Conservation (phyloP, 2,113 vertebrate genomes). For the Pelodiscus sinensis region DNA sequence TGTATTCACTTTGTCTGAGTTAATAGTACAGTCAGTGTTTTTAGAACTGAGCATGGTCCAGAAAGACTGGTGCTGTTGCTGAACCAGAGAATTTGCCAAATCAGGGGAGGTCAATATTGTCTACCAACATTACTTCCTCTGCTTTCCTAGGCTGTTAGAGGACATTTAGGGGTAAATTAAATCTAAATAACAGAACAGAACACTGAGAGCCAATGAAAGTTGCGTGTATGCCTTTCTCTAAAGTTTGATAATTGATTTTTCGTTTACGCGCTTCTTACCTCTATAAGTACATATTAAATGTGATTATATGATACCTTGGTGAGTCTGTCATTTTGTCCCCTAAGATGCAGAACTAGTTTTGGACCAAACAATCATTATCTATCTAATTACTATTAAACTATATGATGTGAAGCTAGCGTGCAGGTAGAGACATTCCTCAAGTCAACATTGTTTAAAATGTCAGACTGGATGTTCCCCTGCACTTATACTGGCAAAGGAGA, state of each 20-base stretch:
- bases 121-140: too few species aligned
- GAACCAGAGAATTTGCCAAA: too few species aligned
- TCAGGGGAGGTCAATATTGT: too few species aligned
- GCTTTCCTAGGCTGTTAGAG: too few species aligned
- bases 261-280: not conserved
- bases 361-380: not conserved
- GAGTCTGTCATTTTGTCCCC: constrained; percentile 22
- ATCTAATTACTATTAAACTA: not conserved
- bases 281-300: not conserved
- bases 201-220: not conserved
- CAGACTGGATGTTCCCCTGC: not conserved
- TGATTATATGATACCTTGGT: constrained; percentile 7
- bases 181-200: too few species aligned
- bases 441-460: constrained; percentile 5
- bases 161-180: too few species aligned
- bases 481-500: constrained; percentile 1
- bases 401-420: constrained; percentile 15
- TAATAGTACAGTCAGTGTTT: constrained; percentile 25
- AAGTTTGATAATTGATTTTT: not conserved
- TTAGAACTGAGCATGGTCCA: constrained; percentile 6
- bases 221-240: not conserved
- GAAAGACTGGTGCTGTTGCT: not conserved
- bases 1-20: constrained; percentile 40
- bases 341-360: constrained; percentile 1
- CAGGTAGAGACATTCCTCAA: constrained; percentile 29